Conservation (phyloP, 1,140 invertebrate species). For the Ceratosolen solmsi region DNA sequence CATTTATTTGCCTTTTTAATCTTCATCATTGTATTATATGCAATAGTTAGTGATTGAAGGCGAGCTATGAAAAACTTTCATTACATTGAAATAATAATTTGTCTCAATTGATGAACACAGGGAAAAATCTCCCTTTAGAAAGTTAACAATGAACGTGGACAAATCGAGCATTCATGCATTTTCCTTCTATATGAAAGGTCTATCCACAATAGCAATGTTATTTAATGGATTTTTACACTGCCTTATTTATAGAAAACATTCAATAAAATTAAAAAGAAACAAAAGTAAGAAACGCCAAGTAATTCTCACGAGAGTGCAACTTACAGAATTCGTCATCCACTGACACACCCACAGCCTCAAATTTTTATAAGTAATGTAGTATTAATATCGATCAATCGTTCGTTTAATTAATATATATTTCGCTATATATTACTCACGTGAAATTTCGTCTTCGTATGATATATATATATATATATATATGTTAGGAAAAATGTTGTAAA, state of each 20-base stretch:
- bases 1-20: background rate
- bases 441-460: constrained; percentile 32
- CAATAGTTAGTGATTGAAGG: background rate
- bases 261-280: background rate
- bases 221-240: background rate
- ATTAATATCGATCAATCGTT: constrained; percentile 25
- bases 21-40: background rate
- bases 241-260: background rate
- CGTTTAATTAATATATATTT: constrained; percentile 45
- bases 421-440: constrained; percentile 44
- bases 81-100: background rate
- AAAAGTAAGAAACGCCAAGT: constrained; percentile 2
- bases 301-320: constrained; percentile 7
- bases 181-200: background rate
- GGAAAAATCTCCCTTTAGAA: background rate
- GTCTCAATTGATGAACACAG: background rate
- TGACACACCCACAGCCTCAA: constrained; percentile 66
- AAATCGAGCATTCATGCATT: background rate
- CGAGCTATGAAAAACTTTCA: constrained; percentile 14
- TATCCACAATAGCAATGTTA: background rate
- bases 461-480: constrained; percentile 45
- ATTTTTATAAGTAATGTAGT: constrained; percentile 55
- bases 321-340: constrained; percentile 54
- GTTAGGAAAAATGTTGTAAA: too few species aligned
- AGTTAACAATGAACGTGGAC: too few species aligned